Percentiles rank a stretch among this genome's conserved stretches.
phyloP scores from a whole-genome alignment of 2,888 invertebrate species.

The Tachina fera region DNA sequence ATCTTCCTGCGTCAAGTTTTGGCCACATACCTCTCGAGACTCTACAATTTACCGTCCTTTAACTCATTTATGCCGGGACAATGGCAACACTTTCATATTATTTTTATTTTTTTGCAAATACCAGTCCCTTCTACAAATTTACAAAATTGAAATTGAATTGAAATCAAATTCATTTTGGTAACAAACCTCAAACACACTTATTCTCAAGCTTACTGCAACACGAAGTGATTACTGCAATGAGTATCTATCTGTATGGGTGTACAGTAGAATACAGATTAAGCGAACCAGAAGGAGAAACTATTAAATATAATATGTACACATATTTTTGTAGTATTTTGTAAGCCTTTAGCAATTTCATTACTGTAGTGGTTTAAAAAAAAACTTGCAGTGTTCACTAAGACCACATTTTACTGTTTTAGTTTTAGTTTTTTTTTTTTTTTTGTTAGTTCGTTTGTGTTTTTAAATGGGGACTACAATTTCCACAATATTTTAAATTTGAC shows the following conservation, averaged over 20 bases:
- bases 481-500: conserved; percentile 33
- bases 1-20: too few relatives aligned
- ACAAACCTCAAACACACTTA: not conserved
- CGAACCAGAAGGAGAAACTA: not conserved
- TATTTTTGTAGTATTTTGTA: too few relatives aligned
- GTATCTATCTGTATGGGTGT: too few relatives aligned
- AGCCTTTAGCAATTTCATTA: too few relatives aligned
- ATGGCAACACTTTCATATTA: not conserved
- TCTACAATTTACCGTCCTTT: too few relatives aligned
- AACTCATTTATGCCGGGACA: too few relatives aligned
- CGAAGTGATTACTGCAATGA: not conserved
- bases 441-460: not conserved
- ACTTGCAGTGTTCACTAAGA: not conserved
- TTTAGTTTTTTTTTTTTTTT: too few relatives aligned
- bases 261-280: not conserved
- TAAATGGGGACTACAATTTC: conserved; percentile 10
- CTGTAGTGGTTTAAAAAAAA: not conserved
- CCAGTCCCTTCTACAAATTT: not conserved
- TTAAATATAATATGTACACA: too few relatives aligned
- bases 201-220: not conserved
- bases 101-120: too few relatives aligned
- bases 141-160: conserved; percentile 22
- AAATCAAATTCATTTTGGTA: conserved; percentile 42
- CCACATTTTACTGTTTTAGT: not conserved
- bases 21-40: too few relatives aligned